A percentile compares a stretch with the other conserved stretches of the same genome.
Conservation (phyloP, 2,888 invertebrate species). For the Neuroscelio doddi region DNA sequence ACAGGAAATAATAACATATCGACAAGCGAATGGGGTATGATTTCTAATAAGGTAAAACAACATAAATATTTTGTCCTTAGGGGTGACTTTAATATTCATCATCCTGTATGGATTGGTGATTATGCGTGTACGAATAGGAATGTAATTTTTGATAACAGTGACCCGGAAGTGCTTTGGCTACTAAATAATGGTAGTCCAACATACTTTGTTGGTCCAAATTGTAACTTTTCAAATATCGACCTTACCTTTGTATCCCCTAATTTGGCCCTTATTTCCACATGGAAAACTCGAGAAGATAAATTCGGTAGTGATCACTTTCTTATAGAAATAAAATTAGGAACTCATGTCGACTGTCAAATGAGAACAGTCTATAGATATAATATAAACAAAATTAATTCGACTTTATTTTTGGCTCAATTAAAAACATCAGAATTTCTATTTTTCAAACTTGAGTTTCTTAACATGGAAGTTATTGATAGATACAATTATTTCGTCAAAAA, state of each 20-base stretch:
- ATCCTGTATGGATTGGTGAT: constrained; percentile 15
- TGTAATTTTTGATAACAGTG: constrained; percentile 6
- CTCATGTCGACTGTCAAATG: not conserved
- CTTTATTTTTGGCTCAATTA: not conserved
- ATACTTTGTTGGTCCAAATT: no score
- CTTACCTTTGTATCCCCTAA: constrained; percentile 19
- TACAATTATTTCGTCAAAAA: not conserved
- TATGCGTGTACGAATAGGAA: constrained; percentile 14
- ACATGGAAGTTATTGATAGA: constrained; percentile 1
- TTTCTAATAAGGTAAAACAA: not conserved
- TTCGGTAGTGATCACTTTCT: constrained; percentile 39
- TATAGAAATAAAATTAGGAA: constrained; percentile 20
- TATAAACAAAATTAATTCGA: constrained; percentile 13
- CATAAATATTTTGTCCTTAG: constrained; percentile 8
- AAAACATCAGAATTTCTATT: not conserved
- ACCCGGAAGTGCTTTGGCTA: constrained; percentile 11
- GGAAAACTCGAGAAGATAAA: constrained; percentile 14
- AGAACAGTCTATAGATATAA: constrained; percentile 24
- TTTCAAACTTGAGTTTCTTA: constrained; percentile 1
- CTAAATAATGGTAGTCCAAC: no score
- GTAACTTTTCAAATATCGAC: no score
- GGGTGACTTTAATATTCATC: constrained; percentile 27
- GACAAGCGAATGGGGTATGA: not conserved
- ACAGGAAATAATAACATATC: not conserved
- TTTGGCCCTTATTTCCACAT: no score